Conservation (phyloP, 2,797 vertebrate genomes). For the Sylvilagus floridanus region DNA sequence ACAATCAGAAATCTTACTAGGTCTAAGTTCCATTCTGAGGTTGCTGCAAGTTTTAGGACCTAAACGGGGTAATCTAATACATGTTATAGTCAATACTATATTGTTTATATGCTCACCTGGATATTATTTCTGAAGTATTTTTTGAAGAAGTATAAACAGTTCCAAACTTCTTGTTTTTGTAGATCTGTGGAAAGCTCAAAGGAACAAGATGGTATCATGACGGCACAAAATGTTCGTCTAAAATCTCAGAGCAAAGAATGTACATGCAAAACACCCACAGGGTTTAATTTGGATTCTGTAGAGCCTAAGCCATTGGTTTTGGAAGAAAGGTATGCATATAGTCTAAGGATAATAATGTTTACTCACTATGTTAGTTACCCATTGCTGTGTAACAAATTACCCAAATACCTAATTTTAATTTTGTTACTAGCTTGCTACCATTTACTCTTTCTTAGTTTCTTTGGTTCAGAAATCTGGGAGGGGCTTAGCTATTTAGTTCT, state of each 20-base stretch:
- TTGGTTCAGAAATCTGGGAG: slow-evolving; percentile 15
- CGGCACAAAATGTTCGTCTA: slow-evolving; percentile 36
- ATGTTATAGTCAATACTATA: slow-evolving; percentile 25
- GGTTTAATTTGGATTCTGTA: slow-evolving; percentile 22
- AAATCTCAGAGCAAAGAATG: slow-evolving; percentile 3
- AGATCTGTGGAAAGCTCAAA: slow-evolving; percentile 52
- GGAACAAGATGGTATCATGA: background rate
- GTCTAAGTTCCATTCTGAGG: background rate
- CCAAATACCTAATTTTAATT: slow-evolving; percentile 6
- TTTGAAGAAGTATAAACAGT: slow-evolving; percentile 56
- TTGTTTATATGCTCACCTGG: slow-evolving; percentile 24
- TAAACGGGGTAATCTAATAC: background rate
- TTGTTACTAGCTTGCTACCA: slow-evolving; percentile 3
- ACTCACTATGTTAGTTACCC: background rate
- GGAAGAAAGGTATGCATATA: slow-evolving; percentile 77
- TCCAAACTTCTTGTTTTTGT: slow-evolving; percentile 63
- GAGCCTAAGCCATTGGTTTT: slow-evolving; percentile 48
- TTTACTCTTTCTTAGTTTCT: slow-evolving; percentile 38
- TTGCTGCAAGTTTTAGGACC: background rate
- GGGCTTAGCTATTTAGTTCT: background rate
- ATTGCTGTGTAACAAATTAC: background rate
- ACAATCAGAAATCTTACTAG: background rate
- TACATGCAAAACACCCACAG: background rate
- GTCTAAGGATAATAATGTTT: slow-evolving; percentile 3
- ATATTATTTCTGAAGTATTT: slow-evolving; percentile 58